Base-by-base conservation (phyloP, 2,113 vertebrate species). In the Montifringilla adamsi region DNA sequence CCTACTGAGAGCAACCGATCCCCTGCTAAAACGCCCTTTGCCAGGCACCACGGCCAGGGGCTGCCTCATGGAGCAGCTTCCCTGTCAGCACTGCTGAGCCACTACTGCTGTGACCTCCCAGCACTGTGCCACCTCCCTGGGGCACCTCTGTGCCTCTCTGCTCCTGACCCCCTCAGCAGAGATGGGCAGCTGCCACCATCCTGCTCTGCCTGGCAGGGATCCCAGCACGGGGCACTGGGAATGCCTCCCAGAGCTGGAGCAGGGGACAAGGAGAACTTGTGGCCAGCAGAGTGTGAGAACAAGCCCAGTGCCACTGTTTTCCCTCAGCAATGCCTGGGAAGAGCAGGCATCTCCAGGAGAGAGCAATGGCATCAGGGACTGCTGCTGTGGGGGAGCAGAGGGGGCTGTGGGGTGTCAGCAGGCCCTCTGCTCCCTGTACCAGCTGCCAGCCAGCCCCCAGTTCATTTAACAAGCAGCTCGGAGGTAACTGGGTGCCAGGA, bases 131-230 rank as follows among this genome's bases (percentile, higher is more conserved):
- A 49, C 47, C 49, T 27, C 24, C 2, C 30, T 31, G 8, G 3
- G n/a, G 28, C 0, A 13, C 66, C 62, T 24, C 27, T 59, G 56
- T 35, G 56, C 13, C 21, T 9, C 37, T 19, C 13, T 52, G 76
- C 68, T 47, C 62, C 66, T 4, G 2, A 33, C 5, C 21, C 46
- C 47, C 70, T 7, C 26, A 3, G 43, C 76, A 72, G 16, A 0
- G 12, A 26, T 1, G 8, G 14, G 43, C 56, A 44, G 78, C 63
- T 41, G 59, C 16, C 3, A 28, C 27, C 15, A 9, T 8, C 49
- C 53, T 0, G 0, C 62, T 35, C 46, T 41, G 76, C n/a, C 58
- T 7, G 14, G 26, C 0, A 0, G 39, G 47, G 47, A n/a, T 33
- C n/a, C 66, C 0, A 13, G 68, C 31, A 35, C 1, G 0, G 7